Evolutionary conservation across 2,888 invertebrate genomes (phyloP).

Genomic region (Perizoma affinitatum): DNA sequence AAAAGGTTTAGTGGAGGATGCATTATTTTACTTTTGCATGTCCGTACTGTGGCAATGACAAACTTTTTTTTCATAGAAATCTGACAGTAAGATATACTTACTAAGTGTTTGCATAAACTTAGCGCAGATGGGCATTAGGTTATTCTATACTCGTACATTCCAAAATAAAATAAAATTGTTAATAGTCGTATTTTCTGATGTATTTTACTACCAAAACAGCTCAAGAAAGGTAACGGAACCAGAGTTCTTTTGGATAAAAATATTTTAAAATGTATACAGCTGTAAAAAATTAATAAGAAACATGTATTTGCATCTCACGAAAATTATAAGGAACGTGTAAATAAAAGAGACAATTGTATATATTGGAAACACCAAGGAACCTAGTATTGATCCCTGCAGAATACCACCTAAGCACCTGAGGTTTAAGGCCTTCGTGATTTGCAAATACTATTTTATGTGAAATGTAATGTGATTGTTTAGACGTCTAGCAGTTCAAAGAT

Average conservation of each 20-base stretch:
- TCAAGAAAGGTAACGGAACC: background rate
- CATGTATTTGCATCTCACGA: background rate
- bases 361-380: background rate
- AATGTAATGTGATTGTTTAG: constrained; percentile 16
- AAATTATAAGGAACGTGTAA: background rate
- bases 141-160: no score
- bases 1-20: no score
- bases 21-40: no score
- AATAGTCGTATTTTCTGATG: background rate
- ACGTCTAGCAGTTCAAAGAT: constrained; percentile 21
- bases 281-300: no score
- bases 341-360: background rate
- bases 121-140: no score
- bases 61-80: no score
- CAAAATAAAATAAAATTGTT: background rate
- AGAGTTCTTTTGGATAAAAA: background rate
- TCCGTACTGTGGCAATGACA: no score
- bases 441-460: constrained; percentile 1
- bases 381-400: background rate
- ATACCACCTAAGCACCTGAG: no score
- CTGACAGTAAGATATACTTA: no score
- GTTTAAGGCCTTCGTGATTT: constrained; percentile 8
- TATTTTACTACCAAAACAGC: constrained; percentile 5
- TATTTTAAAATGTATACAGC: no score
- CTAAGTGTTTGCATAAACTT: no score